Percentiles rank a stretch among this genome's conserved stretches.
Evolutionary conservation across 2,113 vertebrate species (phyloP).

Genomic region (Empidonax alnorum): DNA sequence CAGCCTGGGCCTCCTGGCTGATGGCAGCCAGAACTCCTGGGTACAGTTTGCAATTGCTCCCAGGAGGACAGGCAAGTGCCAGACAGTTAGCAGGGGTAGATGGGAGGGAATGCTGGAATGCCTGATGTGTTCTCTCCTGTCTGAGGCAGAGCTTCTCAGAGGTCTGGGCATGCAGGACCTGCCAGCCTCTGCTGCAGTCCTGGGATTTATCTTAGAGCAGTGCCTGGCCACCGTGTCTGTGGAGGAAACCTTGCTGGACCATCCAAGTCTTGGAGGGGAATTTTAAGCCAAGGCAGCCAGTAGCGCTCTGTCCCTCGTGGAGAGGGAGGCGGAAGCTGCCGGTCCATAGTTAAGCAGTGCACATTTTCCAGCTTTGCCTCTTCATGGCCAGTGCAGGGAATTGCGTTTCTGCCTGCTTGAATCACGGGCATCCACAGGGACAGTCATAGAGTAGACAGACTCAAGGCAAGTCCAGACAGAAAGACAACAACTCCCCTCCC

Average conservation of each 20-base stretch:
- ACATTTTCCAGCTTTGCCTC: not conserved
- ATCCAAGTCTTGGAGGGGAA: not conserved
- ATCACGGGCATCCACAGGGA: not conserved
- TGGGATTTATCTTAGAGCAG: not conserved
- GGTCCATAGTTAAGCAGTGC: not conserved
- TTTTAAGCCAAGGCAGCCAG: not conserved
- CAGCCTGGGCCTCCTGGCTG: not conserved
- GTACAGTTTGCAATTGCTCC: not conserved
- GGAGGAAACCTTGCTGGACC: not conserved
- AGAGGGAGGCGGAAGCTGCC: not conserved
- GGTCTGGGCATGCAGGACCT: not conserved
- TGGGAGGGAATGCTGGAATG: not conserved
- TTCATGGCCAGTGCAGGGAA: not conserved
- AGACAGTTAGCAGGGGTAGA: not conserved
- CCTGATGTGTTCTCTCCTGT: not conserved
- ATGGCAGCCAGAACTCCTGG: not conserved
- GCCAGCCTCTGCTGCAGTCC: not conserved
- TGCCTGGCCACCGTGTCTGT: not conserved
- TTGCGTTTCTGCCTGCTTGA: not conserved
- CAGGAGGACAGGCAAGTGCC: slow-evolving; percentile 1
- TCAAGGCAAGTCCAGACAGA: not conserved
- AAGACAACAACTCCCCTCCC: not conserved
- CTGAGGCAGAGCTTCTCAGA: not conserved
- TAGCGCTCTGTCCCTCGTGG: not conserved
- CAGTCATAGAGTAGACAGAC: not conserved